Conservation (phyloP, 2,888 invertebrate species). For the Leucophenga montana region DNA sequence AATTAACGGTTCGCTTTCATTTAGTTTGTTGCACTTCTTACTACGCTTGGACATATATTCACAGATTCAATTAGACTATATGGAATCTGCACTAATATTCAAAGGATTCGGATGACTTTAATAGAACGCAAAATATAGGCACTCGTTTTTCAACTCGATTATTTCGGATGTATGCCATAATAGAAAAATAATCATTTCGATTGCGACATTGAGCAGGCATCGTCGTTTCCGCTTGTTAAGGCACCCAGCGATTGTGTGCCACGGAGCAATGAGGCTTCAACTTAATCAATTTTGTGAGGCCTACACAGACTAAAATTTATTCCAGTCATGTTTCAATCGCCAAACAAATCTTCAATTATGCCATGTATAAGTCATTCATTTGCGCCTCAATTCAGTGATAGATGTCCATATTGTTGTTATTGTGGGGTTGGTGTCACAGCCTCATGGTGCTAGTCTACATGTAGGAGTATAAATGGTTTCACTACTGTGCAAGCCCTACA, state of each 20-base stretch:
- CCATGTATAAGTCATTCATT: conserved; percentile 29
- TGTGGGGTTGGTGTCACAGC: neutral
- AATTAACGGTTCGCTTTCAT: neutral
- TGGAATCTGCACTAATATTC: neutral
- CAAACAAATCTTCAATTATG: conserved; percentile 35
- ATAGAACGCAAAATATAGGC: no score
- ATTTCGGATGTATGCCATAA: neutral
- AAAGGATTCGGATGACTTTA: no score
- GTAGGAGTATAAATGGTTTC: no score
- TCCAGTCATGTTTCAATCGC: conserved; percentile 35
- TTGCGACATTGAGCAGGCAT: neutral
- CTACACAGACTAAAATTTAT: conserved; percentile 22
- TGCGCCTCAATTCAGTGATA: conserved; percentile 15
- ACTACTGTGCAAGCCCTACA: no score
- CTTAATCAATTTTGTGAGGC: conserved; percentile 26
- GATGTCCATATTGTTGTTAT: conserved; percentile 5
- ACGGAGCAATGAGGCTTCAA: neutral
- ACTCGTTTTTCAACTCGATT: neutral
- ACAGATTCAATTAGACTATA: neutral
- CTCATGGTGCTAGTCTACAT: neutral
- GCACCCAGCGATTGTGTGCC: neutral
- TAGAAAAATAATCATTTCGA: neutral
- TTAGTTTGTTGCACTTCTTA: conserved; percentile 30
- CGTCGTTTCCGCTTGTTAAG: neutral
- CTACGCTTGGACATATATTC: conserved; percentile 32